phyloP scores from a whole-genome alignment of 2,888 invertebrate species.

The Troides aeacus region DNA sequence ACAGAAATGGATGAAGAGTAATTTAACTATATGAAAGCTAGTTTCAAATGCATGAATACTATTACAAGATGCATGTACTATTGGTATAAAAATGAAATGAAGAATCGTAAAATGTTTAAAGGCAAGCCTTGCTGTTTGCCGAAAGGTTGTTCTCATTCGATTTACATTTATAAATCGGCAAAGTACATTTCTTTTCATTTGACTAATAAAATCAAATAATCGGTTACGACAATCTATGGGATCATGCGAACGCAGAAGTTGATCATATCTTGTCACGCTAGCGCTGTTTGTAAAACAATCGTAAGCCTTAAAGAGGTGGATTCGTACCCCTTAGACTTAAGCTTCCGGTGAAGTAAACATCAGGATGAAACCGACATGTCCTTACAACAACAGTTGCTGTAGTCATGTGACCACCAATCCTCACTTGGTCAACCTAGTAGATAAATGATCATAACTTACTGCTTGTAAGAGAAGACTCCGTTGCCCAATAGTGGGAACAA shows the following conservation, averaged over 20 bases:
- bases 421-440: no score
- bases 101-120: neutral
- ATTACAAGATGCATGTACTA: neutral
- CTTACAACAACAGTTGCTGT: no score
- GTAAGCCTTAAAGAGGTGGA: no score
- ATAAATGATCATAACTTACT: no score
- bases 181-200: constrained; percentile 8
- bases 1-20: no score
- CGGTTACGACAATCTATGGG: constrained; percentile 13
- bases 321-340: no score
- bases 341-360: no score
- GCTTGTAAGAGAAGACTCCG: no score
- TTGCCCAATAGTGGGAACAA: no score
- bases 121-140: neutral
- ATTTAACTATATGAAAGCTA: no score
- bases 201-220: constrained; percentile 18
- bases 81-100: constrained; percentile 2
- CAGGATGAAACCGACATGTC: no score
- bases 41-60: neutral
- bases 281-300: neutral
- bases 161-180: constrained; percentile 11
- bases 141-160: constrained; percentile 7
- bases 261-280: constrained; percentile 20
- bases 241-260: constrained; percentile 18
- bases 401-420: no score